Conservation (phyloP, 2,797 vertebrate genomes). For the Tangara arthus region DNA sequence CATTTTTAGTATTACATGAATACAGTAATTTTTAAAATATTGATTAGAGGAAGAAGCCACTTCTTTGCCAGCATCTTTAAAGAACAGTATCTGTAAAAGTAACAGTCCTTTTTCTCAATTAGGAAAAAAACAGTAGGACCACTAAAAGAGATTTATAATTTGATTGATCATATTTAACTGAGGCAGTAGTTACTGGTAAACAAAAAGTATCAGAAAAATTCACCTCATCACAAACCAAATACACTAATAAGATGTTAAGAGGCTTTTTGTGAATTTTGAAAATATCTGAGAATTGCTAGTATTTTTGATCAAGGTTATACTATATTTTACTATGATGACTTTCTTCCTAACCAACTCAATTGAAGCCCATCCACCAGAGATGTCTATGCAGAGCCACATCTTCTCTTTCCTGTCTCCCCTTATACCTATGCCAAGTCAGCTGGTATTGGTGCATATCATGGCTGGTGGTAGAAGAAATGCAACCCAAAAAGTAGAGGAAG, state of each 20-base stretch:
- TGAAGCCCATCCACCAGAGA: background rate
- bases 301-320: background rate
- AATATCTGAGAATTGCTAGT: background rate
- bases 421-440: background rate
- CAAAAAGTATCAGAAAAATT: conserved; percentile 49
- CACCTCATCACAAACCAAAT: conserved; percentile 27
- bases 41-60: background rate
- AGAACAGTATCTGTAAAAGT: conserved; percentile 39
- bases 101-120: conserved; percentile 57
- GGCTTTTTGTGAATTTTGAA: background rate
- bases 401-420: background rate
- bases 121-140: background rate
- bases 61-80: conserved; percentile 45
- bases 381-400: background rate
- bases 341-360: background rate
- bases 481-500: background rate
- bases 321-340: background rate
- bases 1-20: conserved; percentile 24
- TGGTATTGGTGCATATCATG: background rate
- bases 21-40: conserved; percentile 23
- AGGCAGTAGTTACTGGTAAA: conserved; percentile 5
- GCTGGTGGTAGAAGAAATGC: background rate
- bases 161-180: conserved; percentile 56
- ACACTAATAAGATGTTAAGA: background rate
- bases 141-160: conserved; percentile 37